These are phyloP conservation scores for Condylura cristata DNA, from an alignment of 2,113 vertebrate genomes.

Conservation along the genomic window DNA sequence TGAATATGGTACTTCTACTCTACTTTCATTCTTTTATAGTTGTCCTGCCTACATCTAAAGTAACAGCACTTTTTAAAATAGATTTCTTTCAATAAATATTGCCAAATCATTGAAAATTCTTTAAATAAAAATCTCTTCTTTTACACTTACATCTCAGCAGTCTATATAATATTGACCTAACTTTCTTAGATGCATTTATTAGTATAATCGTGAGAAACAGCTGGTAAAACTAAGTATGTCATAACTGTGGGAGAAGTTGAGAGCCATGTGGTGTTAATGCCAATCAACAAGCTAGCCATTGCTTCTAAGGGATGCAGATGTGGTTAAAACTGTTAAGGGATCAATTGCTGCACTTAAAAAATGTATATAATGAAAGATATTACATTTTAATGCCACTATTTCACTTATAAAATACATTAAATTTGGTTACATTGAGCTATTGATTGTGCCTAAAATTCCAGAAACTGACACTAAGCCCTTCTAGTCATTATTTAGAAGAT, in stretches of 20 bases:
- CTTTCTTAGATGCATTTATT: background rate
- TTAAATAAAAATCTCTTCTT: conserved; percentile 15
- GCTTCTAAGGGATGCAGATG: background rate
- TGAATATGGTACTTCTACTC: background rate
- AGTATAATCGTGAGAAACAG: background rate
- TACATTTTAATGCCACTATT: background rate
- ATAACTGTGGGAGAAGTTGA: background rate
- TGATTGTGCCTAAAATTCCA: conserved; percentile 21
- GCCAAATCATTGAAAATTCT: background rate
- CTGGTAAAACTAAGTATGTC: background rate
- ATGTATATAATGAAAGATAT: background rate
- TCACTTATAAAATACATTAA: background rate
- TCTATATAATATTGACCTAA: background rate
- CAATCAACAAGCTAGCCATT: background rate
- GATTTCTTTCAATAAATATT: background rate
- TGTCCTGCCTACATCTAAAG: background rate
- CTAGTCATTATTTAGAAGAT: background rate
- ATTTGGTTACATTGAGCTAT: background rate
- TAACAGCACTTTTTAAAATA: background rate
- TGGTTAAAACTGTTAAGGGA: background rate
- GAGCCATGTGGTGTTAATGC: background rate
- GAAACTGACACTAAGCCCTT: background rate
- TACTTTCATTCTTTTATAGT: background rate
- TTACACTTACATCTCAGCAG: background rate
- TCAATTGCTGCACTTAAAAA: background rate